Evolutionary conservation across 1,140 invertebrate genomes (phyloP).

Genomic region (Helicorthomorpha holstii): DNA sequence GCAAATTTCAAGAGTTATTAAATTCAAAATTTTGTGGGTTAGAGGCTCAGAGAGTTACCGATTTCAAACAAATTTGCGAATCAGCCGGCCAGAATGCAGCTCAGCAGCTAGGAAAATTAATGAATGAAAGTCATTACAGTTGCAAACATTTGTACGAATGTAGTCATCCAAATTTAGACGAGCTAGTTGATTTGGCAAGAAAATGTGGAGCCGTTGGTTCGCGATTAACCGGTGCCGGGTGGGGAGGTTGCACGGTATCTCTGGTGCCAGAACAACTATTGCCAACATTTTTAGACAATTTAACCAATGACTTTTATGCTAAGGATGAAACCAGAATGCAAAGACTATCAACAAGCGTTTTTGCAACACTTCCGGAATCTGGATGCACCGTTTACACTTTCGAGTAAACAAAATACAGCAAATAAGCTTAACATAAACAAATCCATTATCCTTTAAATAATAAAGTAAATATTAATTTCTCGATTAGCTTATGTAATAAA

Average conservation of each 20-base stretch:
- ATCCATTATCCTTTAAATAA: no score
- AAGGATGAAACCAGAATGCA: no score
- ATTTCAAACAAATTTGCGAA: conserved; percentile 50
- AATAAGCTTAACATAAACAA: no score
- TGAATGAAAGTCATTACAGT: conserved; percentile 77
- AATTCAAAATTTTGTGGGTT: conserved; percentile 12
- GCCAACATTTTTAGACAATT: no score
- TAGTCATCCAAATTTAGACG: conserved; percentile 75
- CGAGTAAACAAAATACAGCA: no score
- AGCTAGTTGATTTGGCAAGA: conserved; percentile 57
- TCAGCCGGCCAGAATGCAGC: conserved; percentile 29
- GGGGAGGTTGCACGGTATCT: conserved; percentile 91
- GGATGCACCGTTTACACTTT: no score
- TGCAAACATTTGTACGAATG: conserved; percentile 79
- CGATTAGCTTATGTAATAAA: no score
- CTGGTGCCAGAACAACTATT: conserved; percentile 48
- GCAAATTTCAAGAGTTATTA: not conserved
- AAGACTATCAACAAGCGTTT: no score
- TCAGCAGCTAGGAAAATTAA: conserved; percentile 52
- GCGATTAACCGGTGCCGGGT: conserved; percentile 86
- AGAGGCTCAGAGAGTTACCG: conserved; percentile 48
- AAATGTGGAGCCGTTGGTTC: conserved; percentile 56
- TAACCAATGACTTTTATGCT: no score
- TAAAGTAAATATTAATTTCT: no score
- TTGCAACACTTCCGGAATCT: no score